Percentiles rank a stretch among this genome's conserved stretches.
These are phyloP conservation scores for Tetragonisca angustula DNA, from an alignment of 2,888 invertebrate species.

Conservation along the genomic window DNA sequence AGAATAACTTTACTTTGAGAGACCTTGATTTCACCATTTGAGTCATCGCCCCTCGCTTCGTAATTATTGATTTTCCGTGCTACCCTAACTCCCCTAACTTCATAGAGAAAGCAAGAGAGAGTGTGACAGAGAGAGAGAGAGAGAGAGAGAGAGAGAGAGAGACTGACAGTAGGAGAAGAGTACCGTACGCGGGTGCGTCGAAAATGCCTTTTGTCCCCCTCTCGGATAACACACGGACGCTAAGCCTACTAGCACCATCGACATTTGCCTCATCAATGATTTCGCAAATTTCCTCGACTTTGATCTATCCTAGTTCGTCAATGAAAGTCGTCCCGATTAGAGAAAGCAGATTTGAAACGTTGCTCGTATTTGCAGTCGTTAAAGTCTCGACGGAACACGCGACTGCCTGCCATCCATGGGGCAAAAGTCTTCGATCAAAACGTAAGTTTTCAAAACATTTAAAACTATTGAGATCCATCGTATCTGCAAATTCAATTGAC, in stretches of 20 bases:
- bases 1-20: conserved; percentile 77
- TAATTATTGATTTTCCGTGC: conserved; percentile 84
- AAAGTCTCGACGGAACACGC: conserved; percentile 40
- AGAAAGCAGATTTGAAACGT: not conserved
- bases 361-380: conserved; percentile 40
- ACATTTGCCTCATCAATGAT: conserved; percentile 73
- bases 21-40: conserved; percentile 83
- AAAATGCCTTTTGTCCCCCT: conserved; percentile 81
- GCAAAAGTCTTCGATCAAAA: too few species aligned
- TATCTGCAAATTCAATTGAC: too few species aligned
- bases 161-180: conserved; percentile 52
- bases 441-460: too few species aligned
- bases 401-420: not conserved
- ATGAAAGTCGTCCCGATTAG: too few species aligned
- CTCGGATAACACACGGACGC: conserved; percentile 73
- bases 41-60: conserved; percentile 83
- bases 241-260: conserved; percentile 67
- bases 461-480: too few species aligned
- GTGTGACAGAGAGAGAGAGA: conserved; percentile 34
- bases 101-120: conserved; percentile 75
- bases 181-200: conserved; percentile 75
- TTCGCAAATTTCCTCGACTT: conserved; percentile 67
- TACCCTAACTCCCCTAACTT: conserved; percentile 83
- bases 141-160: conserved; percentile 34
- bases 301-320: not conserved